Base-by-base conservation (phyloP, 1,140 invertebrate species). In the Lucilia cuprina region DNA sequence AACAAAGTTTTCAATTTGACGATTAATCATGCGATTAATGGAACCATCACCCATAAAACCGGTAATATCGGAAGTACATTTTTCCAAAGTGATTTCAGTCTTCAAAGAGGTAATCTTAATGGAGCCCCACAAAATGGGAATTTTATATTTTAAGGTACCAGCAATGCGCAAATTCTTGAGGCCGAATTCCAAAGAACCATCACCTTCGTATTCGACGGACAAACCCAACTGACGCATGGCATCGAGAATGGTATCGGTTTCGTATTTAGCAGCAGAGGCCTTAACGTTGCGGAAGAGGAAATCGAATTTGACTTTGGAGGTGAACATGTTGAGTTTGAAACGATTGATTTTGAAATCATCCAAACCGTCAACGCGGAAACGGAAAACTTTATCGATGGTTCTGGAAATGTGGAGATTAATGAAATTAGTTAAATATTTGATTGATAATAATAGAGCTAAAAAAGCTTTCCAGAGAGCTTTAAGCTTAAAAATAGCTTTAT, bases 121-220 rank as follows among this genome's bases (percentile, higher is more conserved):
- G 10, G 89, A 90, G 17, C 89, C 89, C 89, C 89, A 90, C 82
- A 90, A 65, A 17, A 90, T 74, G 34, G 89, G 89, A 30, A 90
- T 85, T 78, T 90, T 90, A 85, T 90, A 90, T 41, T 86, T 89
- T 65, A 90, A 34, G 10, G 75, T 84, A 74, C 89, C 89, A 35
- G 85, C 86, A 35, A 90, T 82, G 50, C 89, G 88, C 50, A 90
- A 78, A 83, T 90, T 89, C 55, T 87, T 83, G 85, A 90, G 50
- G 83, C 88, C 88, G 65, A 90, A 89, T 12, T 88, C 82, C 77
- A 90, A 47, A 1, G 85, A 82, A 34, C 89, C 89, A 74, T 85
- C 49, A 35, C 89, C 89, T 86, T 90, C 89, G 78, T 90, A 90
- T 82, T 90, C 83, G 17, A 90, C 88, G 8, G 86, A 89, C 7